phyloP scores from a whole-genome alignment of 1,140 invertebrate species.

The Aphidius ervi region DNA sequence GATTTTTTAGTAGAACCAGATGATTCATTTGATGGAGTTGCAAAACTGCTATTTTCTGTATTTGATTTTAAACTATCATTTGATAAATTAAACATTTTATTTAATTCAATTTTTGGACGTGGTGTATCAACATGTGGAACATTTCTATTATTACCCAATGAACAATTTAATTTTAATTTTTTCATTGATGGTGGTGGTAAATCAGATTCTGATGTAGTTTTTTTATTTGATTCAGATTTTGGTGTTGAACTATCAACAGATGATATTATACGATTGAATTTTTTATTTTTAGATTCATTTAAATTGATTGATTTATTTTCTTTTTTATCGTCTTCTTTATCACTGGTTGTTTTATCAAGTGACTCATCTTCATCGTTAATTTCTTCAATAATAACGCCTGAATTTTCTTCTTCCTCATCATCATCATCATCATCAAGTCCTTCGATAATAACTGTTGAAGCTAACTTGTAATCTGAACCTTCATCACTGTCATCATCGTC shows the following conservation, averaged over 20 bases:
- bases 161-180: no score
- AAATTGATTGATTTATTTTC: neutral
- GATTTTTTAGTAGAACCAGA: no score
- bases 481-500: slow-evolving; percentile 35
- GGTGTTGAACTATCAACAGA: neutral
- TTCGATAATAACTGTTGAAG: slow-evolving; percentile 30
- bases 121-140: no score
- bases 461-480: slow-evolving; percentile 34
- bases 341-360: no score
- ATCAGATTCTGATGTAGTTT: no score
- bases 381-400: slow-evolving; percentile 16
- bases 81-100: no score
- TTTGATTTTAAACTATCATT: no score
- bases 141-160: no score
- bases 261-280: neutral
- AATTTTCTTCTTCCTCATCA: slow-evolving; percentile 14
- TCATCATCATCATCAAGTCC: slow-evolving; percentile 25
- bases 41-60: no score
- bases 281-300: neutral
- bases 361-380: slow-evolving; percentile 12
- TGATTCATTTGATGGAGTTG: no score
- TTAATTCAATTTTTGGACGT: no score
- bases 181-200: no score
- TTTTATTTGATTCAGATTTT: slow-evolving; percentile 1
- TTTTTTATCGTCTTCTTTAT: neutral